phyloP scores from a whole-genome alignment of 2,888 invertebrate genomes.

The Phaonia tiefii region DNA sequence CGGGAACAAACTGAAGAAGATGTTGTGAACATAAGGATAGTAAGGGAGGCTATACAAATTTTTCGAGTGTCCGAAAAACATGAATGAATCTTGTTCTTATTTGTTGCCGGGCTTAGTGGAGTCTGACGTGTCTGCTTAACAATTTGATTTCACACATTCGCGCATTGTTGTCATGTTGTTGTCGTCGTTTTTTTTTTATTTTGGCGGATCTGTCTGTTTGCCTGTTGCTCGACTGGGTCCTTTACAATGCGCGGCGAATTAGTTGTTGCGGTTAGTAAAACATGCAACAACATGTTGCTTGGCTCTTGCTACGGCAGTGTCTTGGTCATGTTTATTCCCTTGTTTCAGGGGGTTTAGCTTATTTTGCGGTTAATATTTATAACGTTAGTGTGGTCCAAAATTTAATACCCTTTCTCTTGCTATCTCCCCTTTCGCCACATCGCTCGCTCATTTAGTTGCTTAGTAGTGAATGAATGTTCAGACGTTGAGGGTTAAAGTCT shows the following conservation, averaged over 20 bases:
- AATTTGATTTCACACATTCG: conserved; percentile 74
- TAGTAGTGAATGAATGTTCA: conserved; percentile 46
- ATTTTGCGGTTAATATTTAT: conserved; percentile 67
- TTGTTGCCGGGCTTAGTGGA: conserved; percentile 47
- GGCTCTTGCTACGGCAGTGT: conserved; percentile 34
- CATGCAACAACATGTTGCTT: conserved; percentile 70
- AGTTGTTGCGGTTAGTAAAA: conserved; percentile 77
- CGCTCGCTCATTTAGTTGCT: conserved; percentile 67
- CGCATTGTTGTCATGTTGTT: conserved; percentile 61
- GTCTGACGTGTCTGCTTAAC: conserved; percentile 70
- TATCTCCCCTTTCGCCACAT: conserved; percentile 9
- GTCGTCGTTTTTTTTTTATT: too few relatives aligned
- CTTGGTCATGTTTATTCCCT: conserved; percentile 61
- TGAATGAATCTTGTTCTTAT: conserved; percentile 76
- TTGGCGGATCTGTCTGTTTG: neutral
- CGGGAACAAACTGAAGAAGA: conserved; percentile 24
- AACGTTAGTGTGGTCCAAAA: conserved; percentile 77
- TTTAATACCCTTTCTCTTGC: conserved; percentile 57
- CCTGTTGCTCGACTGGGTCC: neutral
- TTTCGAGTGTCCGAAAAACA: conserved; percentile 71
- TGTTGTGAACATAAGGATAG: conserved; percentile 12
- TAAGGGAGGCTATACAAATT: conserved; percentile 27
- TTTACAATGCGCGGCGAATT: conserved; percentile 62
- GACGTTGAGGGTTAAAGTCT: too few relatives aligned
- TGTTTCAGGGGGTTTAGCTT: conserved; percentile 54